A percentile compares a stretch with the other conserved stretches of the same genome.
These are phyloP conservation scores for Petrolisthes cinctipes DNA, from an alignment of 2,888 invertebrate species.

Conservation along the genomic window DNA sequence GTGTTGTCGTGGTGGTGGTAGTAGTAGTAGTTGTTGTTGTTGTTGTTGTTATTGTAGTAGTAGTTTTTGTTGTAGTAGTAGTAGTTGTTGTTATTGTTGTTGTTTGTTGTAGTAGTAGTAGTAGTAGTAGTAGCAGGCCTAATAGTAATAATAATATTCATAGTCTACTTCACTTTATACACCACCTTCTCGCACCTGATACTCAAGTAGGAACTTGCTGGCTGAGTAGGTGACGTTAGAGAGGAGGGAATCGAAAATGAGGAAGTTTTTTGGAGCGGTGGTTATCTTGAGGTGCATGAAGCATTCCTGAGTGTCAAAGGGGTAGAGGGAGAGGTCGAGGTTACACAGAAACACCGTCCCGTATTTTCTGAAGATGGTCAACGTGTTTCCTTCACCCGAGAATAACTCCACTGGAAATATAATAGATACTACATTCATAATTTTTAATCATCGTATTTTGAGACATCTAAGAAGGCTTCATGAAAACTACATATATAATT, in stretches of 20 bases:
- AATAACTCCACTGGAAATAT: conserved; percentile 51
- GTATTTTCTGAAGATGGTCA: conserved; percentile 61
- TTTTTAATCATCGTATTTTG: too few relatives aligned
- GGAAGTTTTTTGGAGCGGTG: conserved; percentile 52
- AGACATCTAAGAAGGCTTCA: too few relatives aligned
- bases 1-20: too few relatives aligned
- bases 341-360: conserved; percentile 62
- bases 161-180: not conserved
- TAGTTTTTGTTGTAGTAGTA: too few relatives aligned
- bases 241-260: conserved; percentile 38
- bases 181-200: conserved; percentile 24
- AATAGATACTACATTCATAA: too few relatives aligned
- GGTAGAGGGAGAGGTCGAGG: conserved; percentile 61
- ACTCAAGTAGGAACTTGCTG: conserved; percentile 35
- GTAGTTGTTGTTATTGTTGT: too few relatives aligned
- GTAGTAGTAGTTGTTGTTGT: too few relatives aligned
- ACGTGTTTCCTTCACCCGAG: conserved; percentile 52
- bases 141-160: too few relatives aligned
- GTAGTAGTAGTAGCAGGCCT: too few relatives aligned
- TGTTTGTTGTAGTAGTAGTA: too few relatives aligned
- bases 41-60: too few relatives aligned
- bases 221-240: conserved; percentile 43
- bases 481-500: too few relatives aligned
- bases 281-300: conserved; percentile 55
- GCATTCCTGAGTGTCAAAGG: conserved; percentile 63